Percentiles rank a stretch among this genome's conserved stretches.
These are phyloP conservation scores for Siderastrea radians DNA, from an alignment of 92 coral and sea anemone species.

Conservation along the genomic window DNA sequence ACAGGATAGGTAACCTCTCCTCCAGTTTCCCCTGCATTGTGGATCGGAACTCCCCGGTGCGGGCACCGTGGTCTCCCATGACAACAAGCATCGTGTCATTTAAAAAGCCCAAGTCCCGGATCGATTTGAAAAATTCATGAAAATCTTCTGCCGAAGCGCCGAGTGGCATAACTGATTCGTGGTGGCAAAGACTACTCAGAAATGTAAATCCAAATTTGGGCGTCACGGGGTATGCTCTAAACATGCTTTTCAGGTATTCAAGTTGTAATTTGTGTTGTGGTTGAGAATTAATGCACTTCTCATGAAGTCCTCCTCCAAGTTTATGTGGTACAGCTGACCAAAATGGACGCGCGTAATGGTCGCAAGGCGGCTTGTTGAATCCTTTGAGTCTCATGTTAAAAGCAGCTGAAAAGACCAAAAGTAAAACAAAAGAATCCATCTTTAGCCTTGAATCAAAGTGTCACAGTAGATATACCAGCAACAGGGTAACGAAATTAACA, in stretches of 20 bases:
- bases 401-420: slow-evolving; percentile 49
- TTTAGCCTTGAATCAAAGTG: too few species aligned
- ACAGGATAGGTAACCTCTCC: slow-evolving; percentile 80
- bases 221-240: slow-evolving; percentile 67
- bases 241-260: slow-evolving; percentile 75
- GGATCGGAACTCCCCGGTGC: slow-evolving; percentile 74
- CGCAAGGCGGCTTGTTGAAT: slow-evolving; percentile 71
- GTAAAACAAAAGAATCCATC: too few species aligned
- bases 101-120: slow-evolving; percentile 55
- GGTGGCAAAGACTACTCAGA: slow-evolving; percentile 77
- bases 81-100: slow-evolving; percentile 78
- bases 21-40: slow-evolving; percentile 87
- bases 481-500: too few species aligned
- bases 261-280: slow-evolving; percentile 78
- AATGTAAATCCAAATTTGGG: slow-evolving; percentile 81
- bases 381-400: slow-evolving; percentile 78
- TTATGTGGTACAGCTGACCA: slow-evolving; percentile 82
- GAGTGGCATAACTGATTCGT: slow-evolving; percentile 52
- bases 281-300: slow-evolving; percentile 73
- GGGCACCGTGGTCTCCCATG: slow-evolving; percentile 86
- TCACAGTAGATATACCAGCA: too few species aligned
- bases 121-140: slow-evolving; percentile 45
- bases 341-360: slow-evolving; percentile 82
- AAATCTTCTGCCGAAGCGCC: slow-evolving; percentile 72
- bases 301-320: slow-evolving; percentile 48